Evolutionary conservation across 2,888 invertebrate species (phyloP).

Genomic region (Agrotis clavis): DNA sequence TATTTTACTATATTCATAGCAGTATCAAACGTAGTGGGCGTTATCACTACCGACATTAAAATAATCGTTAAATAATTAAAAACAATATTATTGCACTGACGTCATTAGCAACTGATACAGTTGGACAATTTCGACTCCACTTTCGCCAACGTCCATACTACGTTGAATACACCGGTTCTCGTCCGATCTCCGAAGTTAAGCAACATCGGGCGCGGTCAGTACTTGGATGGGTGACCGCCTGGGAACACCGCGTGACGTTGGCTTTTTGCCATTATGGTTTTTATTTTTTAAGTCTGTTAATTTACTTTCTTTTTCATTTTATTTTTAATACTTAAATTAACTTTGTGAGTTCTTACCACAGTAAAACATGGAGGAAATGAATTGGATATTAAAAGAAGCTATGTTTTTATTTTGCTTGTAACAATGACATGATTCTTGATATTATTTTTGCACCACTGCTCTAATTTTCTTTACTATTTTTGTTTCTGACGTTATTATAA

Average conservation of each 20-base stretch:
- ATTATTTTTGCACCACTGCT: no score
- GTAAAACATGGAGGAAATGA: no score
- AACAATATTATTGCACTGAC: background rate
- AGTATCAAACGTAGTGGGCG: background rate
- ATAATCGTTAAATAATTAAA: background rate
- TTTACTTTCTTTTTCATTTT: no score
- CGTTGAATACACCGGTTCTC: constrained; percentile 88
- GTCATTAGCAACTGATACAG: background rate
- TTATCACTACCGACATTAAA: background rate
- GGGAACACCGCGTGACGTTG: constrained; percentile 81
- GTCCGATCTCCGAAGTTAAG: constrained; percentile 89
- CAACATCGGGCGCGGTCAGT: constrained; percentile 87
- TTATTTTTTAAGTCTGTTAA: background rate
- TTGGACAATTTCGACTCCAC: rapidly evolving
- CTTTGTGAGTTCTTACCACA: no score
- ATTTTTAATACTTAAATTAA: no score
- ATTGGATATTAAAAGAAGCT: no score
- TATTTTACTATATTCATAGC: background rate
- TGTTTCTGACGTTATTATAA: background rate
- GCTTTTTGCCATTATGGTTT: constrained; percentile 25
- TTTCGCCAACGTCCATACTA: constrained; percentile 82
- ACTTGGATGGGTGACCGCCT: constrained; percentile 86
- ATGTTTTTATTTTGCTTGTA: no score
- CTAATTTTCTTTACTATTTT: no score
- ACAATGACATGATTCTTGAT: no score